Conservation (phyloP, 2,797 vertebrate genomes). For the Valencia hispanica region DNA sequence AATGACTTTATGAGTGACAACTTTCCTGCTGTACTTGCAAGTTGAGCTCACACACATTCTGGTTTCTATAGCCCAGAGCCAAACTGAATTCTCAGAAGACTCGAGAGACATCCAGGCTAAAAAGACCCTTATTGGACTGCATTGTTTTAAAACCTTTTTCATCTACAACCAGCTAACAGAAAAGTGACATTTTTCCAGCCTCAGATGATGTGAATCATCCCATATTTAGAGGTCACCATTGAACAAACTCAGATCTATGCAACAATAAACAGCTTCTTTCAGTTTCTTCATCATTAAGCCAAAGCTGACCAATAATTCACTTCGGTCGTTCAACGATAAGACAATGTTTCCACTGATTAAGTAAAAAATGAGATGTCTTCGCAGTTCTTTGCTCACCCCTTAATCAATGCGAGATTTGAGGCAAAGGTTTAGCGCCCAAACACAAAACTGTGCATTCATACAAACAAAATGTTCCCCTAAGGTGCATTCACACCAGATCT, state of each 20-base stretch:
- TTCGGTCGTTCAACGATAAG: neutral
- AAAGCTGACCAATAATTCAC: neutral
- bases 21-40: conserved; percentile 25
- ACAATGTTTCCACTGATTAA: neutral
- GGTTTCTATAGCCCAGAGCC: conserved; percentile 17
- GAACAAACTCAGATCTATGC: neutral
- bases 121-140: neutral
- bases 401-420: neutral
- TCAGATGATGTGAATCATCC: neutral
- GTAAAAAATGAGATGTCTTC: neutral
- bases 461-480: neutral
- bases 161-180: neutral
- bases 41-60: neutral
- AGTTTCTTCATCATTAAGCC: neutral
- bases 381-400: neutral
- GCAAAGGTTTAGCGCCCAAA: neutral
- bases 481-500: conserved; percentile 1
- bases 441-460: neutral
- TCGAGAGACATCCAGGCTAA: conserved; percentile 1
- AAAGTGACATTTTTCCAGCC: neutral
- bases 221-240: neutral
- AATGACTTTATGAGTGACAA: conserved; percentile 23
- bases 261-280: neutral
- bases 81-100: conserved; percentile 8
- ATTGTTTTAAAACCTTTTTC: neutral